Conservation (phyloP, 2,888 invertebrate genomes). For the Pecten maximus region DNA sequence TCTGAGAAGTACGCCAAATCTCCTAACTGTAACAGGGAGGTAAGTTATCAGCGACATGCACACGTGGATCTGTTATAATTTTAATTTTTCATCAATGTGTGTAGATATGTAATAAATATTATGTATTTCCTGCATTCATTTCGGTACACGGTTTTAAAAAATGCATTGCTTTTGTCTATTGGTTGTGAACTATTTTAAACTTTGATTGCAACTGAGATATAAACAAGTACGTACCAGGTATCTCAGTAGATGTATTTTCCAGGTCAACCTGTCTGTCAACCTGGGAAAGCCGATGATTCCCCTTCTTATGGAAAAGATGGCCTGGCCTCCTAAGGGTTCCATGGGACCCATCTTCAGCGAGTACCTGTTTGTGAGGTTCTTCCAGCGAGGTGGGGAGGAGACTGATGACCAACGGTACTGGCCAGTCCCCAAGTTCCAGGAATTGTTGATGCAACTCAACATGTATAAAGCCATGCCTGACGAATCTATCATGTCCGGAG, state of each 20-base stretch:
- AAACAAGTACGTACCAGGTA: no score
- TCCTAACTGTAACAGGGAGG: conserved; percentile 81
- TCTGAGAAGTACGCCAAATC: conserved; percentile 80
- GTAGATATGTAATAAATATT: no score
- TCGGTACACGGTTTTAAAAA: no score
- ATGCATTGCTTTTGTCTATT: no score
- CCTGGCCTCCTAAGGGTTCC: conserved; percentile 80
- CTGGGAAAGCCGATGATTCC: conserved; percentile 80
- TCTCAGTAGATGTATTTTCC: no score
- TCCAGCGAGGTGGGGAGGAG: conserved; percentile 69
- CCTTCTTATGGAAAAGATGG: conserved; percentile 78
- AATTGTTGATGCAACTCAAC: conserved; percentile 79
- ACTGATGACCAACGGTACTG: conserved; percentile 75
- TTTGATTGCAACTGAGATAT: no score
- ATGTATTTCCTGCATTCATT: no score
- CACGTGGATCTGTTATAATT: neutral
- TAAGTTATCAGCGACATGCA: conserved; percentile 47
- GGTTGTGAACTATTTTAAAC: no score
- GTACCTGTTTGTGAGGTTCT: conserved; percentile 79
- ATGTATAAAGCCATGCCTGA: conserved; percentile 72
- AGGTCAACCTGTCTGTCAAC: conserved; percentile 79
- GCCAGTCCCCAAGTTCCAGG: conserved; percentile 78
- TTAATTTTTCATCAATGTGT: no score
- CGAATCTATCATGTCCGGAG: conserved; percentile 60
- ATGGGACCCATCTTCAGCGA: conserved; percentile 82